Base-by-base conservation (phyloP, 2,797 vertebrate species). In the Hoplostethus atlanticus region DNA sequence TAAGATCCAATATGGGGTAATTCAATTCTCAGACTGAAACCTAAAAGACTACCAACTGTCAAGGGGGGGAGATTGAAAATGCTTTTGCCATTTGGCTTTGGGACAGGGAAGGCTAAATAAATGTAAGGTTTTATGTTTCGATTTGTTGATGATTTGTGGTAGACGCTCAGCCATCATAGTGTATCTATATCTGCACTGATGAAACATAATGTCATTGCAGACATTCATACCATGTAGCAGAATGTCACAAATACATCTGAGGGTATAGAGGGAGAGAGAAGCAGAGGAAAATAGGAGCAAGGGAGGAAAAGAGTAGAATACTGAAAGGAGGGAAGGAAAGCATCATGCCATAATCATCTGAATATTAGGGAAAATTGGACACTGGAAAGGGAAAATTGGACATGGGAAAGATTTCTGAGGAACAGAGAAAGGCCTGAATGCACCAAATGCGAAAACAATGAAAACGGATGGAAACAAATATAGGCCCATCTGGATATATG, bases 331-430 rank as follows among this genome's bases (percentile, higher is more conserved):
- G 82, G 84, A 88, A 89, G 86, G 84, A 84, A 93, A 90, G 83
- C 86, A 90, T 90, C 85, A 79, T 58, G 63, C 82, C 68, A 68
- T 88, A 87, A 94, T 90, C 86, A 93, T 89, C 80, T 84, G 75
- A 91, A 91, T 92, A 94, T 93, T 90, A 91, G 83, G 81, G 91
- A 92, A 92, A 94, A 93, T 91, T 91, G 90, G 87, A 88, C 70
- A 65, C 6, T 61, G 85, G 80, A 89, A 87, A 84, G 85, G 9
- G 67, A 92, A 93, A 93, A 93, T 92, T 93, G 90, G 90, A 87
- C 85, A 68, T 79, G 84, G 82, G 83, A 69, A 80, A 82, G 69
- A 85, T 84, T 80, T 88, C 73, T 74, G 79, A 67, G 75, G 70
- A 77, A 79, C 57, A 84, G 64, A 77, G 71, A 71, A 84, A 84